Evolutionary conservation across 2,797 vertebrate genomes (phyloP).

Genomic region (Danio choprae): DNA sequence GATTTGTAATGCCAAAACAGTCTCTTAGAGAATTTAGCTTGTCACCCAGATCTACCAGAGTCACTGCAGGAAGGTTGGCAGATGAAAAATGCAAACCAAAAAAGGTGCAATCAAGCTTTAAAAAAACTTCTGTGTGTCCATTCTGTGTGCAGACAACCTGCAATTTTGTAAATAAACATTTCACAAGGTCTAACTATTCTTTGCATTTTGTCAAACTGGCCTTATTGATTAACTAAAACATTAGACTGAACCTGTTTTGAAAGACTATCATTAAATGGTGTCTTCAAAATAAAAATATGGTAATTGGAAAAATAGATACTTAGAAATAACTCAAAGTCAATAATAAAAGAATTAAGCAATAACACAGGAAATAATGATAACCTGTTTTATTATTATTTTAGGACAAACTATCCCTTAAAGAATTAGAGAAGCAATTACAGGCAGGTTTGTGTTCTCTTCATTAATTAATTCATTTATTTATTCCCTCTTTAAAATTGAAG

Average conservation of each 20-base stretch:
- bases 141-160: too few species aligned
- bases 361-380: not conserved
- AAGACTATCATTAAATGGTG: not conserved
- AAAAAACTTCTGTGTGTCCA: not conserved
- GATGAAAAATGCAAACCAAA: not conserved
- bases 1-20: conserved; percentile 47
- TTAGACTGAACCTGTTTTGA: not conserved
- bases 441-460: conserved; percentile 18
- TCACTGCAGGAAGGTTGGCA: not conserved
- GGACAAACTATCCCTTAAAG: not conserved
- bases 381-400: not conserved
- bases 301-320: not conserved
- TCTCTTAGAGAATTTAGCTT: conserved; percentile 42
- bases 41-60: conserved; percentile 20
- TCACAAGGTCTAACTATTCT: too few species aligned
- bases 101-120: not conserved
- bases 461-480: conserved; percentile 17
- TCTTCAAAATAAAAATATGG: too few species aligned
- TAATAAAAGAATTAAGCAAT: not conserved
- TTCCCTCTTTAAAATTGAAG: conserved; percentile 15
- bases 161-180: not conserved
- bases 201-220: too few species aligned
- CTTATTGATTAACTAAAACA: not conserved
- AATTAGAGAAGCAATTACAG: not conserved
- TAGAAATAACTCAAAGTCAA: not conserved